Evolutionary conservation across 2,888 invertebrate genomes (phyloP).

Genomic region (Linnaemya vulpina): DNA sequence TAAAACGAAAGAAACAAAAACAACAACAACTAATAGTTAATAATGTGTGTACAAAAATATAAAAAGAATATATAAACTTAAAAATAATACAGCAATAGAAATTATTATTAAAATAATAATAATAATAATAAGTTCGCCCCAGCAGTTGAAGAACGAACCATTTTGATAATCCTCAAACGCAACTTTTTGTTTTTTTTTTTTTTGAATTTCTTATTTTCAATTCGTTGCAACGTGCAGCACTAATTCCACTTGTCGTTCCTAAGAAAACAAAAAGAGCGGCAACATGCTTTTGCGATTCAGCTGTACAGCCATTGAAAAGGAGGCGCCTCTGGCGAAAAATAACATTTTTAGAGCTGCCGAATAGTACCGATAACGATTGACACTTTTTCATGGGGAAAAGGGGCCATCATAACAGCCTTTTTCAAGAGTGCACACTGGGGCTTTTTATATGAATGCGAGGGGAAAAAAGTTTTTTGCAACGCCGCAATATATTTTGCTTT

Average conservation of each 20-base stretch:
- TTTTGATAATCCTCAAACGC: not conserved
- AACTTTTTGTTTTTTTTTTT: not conserved
- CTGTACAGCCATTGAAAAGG: not conserved
- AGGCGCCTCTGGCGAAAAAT: not conserved
- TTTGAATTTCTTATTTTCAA: not conserved
- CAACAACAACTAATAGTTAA: constrained; percentile 60
- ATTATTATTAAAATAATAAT: constrained; percentile 51
- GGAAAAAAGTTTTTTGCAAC: too few relatives aligned
- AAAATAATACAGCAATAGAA: constrained; percentile 1
- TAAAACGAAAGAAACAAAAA: constrained; percentile 26
- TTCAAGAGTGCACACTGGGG: too few relatives aligned
- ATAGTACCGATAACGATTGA: too few relatives aligned
- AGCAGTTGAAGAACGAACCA: not conserved
- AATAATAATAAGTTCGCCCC: not conserved
- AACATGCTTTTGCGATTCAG: not conserved
- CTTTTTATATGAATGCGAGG: too few relatives aligned
- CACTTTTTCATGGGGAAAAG: too few relatives aligned
- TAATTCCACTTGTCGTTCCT: not conserved
- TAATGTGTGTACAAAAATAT: constrained; percentile 70
- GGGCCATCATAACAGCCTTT: too few relatives aligned
- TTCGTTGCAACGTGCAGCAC: not conserved
- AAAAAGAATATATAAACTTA: constrained; percentile 35
- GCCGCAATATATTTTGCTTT: too few relatives aligned
- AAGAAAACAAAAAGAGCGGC: not conserved
- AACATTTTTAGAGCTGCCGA: too few relatives aligned